These are phyloP conservation scores for Neoarius graeffei DNA, from an alignment of 2,113 vertebrate genomes.

Conservation along the genomic window DNA sequence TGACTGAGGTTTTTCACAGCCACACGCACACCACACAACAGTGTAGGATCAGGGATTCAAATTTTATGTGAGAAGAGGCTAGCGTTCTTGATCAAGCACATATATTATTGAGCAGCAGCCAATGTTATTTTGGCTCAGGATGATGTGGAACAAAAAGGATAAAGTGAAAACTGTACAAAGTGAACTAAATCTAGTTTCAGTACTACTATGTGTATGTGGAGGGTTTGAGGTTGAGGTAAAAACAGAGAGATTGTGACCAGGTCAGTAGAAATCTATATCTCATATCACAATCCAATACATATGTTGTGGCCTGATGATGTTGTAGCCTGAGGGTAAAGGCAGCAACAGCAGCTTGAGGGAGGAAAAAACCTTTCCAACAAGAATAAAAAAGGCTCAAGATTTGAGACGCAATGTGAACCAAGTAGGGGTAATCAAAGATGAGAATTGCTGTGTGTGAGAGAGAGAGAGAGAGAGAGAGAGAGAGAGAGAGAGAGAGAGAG, in stretches of 20 bases:
- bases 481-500: background rate
- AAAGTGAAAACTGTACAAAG: constrained; percentile 23
- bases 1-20: background rate
- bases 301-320: constrained; percentile 64
- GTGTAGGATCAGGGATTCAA: background rate
- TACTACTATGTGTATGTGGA: constrained; percentile 14
- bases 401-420: constrained; percentile 11
- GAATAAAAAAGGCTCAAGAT: constrained; percentile 6
- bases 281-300: constrained; percentile 72
- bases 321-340: constrained; percentile 55
- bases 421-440: constrained; percentile 20
- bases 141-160: constrained; percentile 45
- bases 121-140: constrained; percentile 47
- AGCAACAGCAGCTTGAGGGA: constrained; percentile 68
- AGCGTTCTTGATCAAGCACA: constrained; percentile 46
- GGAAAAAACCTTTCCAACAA: constrained; percentile 69
- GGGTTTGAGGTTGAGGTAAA: constrained; percentile 52
- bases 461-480: background rate
- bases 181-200: constrained; percentile 30
- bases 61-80: constrained; percentile 10
- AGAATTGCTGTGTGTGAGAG: background rate
- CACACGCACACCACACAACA: background rate
- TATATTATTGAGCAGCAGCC: constrained; percentile 34
- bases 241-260: constrained; percentile 57
- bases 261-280: constrained; percentile 61